Evolutionary conservation across 2,888 invertebrate genomes (phyloP), one percentile per base, ranked within the genome.

Genomic region (Orthosia incerta): DNA sequence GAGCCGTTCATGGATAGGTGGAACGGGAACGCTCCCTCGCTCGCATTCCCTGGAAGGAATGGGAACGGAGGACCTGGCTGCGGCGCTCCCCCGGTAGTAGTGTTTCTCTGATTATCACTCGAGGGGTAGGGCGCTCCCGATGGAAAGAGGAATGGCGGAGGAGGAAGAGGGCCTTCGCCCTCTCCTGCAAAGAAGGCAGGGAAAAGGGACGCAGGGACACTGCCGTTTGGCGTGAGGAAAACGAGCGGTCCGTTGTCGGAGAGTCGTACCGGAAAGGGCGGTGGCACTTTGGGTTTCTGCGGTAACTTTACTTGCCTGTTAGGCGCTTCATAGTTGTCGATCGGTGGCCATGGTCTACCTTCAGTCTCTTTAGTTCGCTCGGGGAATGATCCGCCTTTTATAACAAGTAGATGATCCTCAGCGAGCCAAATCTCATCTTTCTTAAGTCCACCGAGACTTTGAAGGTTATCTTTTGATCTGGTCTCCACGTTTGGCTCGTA

Each of bases 251-350:
- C 98, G 91, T 97, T 97, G 92, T 98, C 98, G 93, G 97, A 97
- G 94, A 99, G 97, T 96, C 98, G 98, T 95, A 99, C 98, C 92
- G 99, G 99, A 98, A 99, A 99, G 96, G 99, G 99, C 97, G 99
- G 99, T 94, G 99, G 98, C 88, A 98, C 97, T 94, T 97, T 97
- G 15, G 98, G 98, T 93, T 97, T 97, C 67, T 97, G 94, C 59
- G 98, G 98, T 89, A 99, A 97, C 94, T 98, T 98, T 91, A 99
- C 98, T 94, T 98, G 98, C 88, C 98, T 97, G 89, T 97, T 97
- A 45, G 98, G 98, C 82, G 98, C 98, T 93, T 97, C 97, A 93
- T 98, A 99, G 92, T 98, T 97, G 91, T 99, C 99, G 86, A 99
- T 98, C 31, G 98, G 97, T 67, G 98, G 97, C 98, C 98, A 98